Percentiles rank a stretch among this genome's conserved stretches.
Evolutionary conservation across 2,113 vertebrate genomes (phyloP).

Genomic region (Prochilodus magdalenae): DNA sequence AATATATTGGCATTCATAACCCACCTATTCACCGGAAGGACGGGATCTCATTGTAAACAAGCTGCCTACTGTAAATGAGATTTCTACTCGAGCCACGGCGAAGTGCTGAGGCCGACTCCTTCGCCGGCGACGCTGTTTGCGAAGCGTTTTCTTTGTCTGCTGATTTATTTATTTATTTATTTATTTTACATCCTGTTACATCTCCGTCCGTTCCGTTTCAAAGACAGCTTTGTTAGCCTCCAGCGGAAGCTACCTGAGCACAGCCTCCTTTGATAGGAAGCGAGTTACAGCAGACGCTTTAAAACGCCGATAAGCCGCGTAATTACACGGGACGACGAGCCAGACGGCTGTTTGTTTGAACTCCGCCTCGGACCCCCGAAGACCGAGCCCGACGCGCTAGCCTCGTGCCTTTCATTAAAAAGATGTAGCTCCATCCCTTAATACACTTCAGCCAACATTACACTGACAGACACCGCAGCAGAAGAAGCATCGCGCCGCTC

Average conservation of each 20-base stretch:
- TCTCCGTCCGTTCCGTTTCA: background rate
- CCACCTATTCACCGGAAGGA: slow-evolving; percentile 8
- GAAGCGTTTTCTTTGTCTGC: slow-evolving; percentile 26
- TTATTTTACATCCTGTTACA: slow-evolving; percentile 27
- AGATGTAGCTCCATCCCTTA: slow-evolving; percentile 47
- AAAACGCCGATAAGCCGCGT: background rate
- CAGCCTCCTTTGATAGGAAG: background rate
- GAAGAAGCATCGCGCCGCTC: slow-evolving; percentile 14
- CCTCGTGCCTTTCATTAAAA: slow-evolving; percentile 30
- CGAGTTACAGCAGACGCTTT: slow-evolving; percentile 6
- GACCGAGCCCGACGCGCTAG: background rate
- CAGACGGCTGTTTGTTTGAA: background rate
- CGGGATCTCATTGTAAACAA: background rate
- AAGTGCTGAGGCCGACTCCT: slow-evolving; percentile 6
- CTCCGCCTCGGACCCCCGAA: background rate
- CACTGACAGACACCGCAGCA: slow-evolving; percentile 52
- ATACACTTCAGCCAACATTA: slow-evolving; percentile 59
- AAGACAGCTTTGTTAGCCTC: background rate
- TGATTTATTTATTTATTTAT: background rate
- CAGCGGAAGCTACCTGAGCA: background rate
- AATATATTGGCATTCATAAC: slow-evolving; percentile 17
- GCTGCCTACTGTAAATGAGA: slow-evolving; percentile 10
- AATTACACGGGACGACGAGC: slow-evolving; percentile 16
- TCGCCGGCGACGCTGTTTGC: background rate
- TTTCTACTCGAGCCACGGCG: background rate